Evolutionary conservation across 1,140 invertebrate species (phyloP).

Genomic region (Octopus bimaculoides): DNA sequence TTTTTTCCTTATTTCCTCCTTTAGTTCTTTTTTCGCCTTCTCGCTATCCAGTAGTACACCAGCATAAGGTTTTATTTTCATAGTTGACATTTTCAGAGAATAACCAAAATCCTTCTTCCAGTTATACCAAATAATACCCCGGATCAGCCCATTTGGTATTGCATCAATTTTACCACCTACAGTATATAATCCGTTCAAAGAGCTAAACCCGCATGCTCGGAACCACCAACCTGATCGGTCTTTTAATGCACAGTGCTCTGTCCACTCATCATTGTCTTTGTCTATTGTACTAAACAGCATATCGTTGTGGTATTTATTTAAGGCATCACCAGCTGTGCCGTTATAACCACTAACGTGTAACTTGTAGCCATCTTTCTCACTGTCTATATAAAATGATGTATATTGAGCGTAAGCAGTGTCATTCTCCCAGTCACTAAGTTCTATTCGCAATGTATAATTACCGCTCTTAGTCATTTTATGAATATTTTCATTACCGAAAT

Average conservation of each 20-base stretch:
- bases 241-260: constrained; percentile 66
- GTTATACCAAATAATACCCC: constrained; percentile 65
- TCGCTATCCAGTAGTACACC: constrained; percentile 27
- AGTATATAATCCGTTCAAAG: constrained; percentile 64
- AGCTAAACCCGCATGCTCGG: constrained; percentile 64
- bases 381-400: constrained; percentile 26
- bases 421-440: constrained; percentile 90
- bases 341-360: constrained; percentile 87
- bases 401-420: constrained; percentile 64
- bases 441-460: constrained; percentile 83
- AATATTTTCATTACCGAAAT: constrained; percentile 59
- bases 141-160: constrained; percentile 39
- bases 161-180: constrained; percentile 29
- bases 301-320: constrained; percentile 61
- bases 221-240: constrained; percentile 66
- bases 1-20: neutral
- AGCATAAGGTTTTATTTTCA: constrained; percentile 53
- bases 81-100: constrained; percentile 57
- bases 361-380: constrained; percentile 77
- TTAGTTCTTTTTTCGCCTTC: neutral
- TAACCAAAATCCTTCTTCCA: constrained; percentile 60
- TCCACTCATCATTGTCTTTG: constrained; percentile 62
- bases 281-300: constrained; percentile 65
- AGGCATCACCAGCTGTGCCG: constrained; percentile 73
- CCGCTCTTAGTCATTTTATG: constrained; percentile 58